Evolutionary conservation across 2,113 vertebrate species (phyloP).

Genomic region (Craseonycteris thonglongyai): DNA sequence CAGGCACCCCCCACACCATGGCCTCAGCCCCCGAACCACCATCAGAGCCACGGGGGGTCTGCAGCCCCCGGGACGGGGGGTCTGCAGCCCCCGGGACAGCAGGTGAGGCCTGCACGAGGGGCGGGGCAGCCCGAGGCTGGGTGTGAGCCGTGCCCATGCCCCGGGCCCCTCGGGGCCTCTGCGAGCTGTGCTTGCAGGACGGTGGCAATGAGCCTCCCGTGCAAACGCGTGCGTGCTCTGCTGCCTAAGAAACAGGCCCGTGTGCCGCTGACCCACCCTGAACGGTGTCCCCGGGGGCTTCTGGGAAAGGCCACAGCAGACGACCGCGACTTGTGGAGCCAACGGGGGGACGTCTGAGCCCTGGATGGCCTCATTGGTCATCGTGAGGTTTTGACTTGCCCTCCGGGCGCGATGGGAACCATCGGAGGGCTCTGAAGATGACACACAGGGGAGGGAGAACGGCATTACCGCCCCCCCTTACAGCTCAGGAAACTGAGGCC

Average conservation of each 20-base stretch:
- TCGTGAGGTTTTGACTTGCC: not conserved
- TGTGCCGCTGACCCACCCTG: not conserved
- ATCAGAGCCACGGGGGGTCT: constrained; percentile 41
- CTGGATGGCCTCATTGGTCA: not conserved
- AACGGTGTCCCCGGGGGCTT: not conserved
- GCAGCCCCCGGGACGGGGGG: too few species aligned
- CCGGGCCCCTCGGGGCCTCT: too few species aligned
- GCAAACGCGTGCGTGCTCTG: not conserved
- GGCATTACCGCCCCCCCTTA: not conserved
- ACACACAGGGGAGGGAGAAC: not conserved
- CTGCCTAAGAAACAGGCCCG: not conserved
- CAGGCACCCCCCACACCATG: not conserved
- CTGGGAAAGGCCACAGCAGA: not conserved
- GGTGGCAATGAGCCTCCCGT: accelerated
- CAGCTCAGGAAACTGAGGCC: constrained; percentile 26
- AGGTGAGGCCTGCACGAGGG: too few species aligned
- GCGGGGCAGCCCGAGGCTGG: too few species aligned
- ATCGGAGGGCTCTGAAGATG: not conserved
- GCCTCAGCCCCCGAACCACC: constrained; percentile 44
- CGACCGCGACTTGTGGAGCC: accelerated
- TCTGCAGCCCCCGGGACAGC: too few species aligned
- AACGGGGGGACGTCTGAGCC: not conserved
- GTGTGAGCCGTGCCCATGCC: too few species aligned
- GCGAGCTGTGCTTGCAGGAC: not conserved
- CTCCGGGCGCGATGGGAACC: not conserved